These are phyloP conservation scores for Daboia siamensis DNA, from an alignment of 2,113 vertebrate genomes.

Conservation along the genomic window DNA sequence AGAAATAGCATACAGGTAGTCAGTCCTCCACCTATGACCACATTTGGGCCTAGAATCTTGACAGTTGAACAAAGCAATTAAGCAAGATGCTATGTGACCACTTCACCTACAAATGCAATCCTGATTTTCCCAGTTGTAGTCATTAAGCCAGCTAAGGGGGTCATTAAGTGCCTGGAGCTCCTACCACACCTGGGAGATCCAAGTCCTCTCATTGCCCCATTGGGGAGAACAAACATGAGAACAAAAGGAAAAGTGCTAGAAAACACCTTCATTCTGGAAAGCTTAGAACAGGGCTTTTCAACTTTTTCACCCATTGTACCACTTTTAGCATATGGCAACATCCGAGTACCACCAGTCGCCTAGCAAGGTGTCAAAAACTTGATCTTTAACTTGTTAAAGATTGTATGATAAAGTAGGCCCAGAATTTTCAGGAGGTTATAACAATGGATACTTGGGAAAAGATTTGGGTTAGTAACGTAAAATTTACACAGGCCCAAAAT, in stretches of 20 bases:
- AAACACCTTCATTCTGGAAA: background rate
- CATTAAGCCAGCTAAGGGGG: background rate
- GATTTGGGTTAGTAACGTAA: no score
- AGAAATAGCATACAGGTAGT: background rate
- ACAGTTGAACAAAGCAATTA: background rate
- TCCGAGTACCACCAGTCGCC: no score
- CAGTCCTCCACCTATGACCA: background rate
- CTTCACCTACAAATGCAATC: background rate
- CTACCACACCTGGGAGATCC: background rate
- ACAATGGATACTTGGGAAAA: no score
- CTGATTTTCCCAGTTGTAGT: background rate
- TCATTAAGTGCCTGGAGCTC: background rate
- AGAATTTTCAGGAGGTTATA: no score
- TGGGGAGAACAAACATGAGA: background rate
- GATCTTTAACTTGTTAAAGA: no score
- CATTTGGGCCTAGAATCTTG: background rate
- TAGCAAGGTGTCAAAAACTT: no score
- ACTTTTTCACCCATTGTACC: no score
- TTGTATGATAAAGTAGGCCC: no score
- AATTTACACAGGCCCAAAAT: no score
- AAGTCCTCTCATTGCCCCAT: background rate
- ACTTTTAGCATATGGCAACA: no score
- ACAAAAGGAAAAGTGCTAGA: background rate
- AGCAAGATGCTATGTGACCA: background rate
- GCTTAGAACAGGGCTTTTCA: background rate